Conservation (phyloP, 1,140 invertebrate genomes). For the Hyphantria cunea region DNA sequence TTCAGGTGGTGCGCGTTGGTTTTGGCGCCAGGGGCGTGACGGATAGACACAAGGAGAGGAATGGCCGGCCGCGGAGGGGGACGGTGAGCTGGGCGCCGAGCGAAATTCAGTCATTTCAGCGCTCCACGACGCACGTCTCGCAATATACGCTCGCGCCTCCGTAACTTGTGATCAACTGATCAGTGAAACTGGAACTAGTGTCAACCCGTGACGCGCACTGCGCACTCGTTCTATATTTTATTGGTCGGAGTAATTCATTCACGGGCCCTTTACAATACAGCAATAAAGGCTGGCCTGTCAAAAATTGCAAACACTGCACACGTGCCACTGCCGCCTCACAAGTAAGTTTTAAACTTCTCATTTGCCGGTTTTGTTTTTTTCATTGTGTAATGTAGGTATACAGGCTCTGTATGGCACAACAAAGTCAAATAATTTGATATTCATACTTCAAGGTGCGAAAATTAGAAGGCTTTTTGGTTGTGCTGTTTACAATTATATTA, state of each 20-base stretch:
- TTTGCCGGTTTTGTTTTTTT: neutral
- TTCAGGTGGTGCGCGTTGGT: no score
- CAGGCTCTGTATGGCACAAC: no score
- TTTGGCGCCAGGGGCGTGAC: no score
- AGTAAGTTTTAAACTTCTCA: conserved; percentile 61
- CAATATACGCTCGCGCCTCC: conserved; percentile 30
- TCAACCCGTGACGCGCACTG: conserved; percentile 61
- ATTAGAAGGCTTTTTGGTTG: no score
- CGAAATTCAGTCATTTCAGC: conserved; percentile 68
- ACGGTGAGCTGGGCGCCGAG: conserved; percentile 54
- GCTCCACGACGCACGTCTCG: conserved; percentile 58
- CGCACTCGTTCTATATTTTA: conserved; percentile 49
- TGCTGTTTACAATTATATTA: no score
- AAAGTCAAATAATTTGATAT: no score
- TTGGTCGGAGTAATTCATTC: conserved; percentile 47
- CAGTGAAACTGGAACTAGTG: conserved; percentile 54
- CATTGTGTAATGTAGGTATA: no score
- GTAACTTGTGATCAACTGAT: conserved; percentile 62
- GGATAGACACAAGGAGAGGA: no score
- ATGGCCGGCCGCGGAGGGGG: no score
- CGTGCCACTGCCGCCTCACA: conserved; percentile 65
- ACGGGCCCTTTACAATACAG: conserved; percentile 46
- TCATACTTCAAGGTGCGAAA: no score
- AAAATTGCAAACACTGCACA: conserved; percentile 74
- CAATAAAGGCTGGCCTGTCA: conserved; percentile 63